Conservation (phyloP, 2,888 invertebrate species). For the Phengaris arion region DNA sequence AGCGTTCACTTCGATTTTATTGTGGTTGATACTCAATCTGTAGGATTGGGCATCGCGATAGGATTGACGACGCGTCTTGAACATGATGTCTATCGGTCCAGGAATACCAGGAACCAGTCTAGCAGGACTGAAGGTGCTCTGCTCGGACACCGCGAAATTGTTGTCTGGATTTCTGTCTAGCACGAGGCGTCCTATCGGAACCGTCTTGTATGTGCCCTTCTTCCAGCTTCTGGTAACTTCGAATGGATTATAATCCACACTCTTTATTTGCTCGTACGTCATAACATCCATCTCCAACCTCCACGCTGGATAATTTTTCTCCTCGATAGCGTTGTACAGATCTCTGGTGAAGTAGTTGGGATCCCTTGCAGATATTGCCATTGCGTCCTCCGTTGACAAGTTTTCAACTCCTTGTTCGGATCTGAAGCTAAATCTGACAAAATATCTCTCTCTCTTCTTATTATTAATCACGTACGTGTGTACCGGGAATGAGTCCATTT, state of each 20-base stretch:
- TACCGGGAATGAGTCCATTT: constrained; percentile 94
- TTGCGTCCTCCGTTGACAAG: constrained; percentile 82
- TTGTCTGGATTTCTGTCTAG: constrained; percentile 56
- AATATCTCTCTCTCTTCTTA: constrained; percentile 82
- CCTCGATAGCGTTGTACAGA: constrained; percentile 91
- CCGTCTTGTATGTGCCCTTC: constrained; percentile 58
- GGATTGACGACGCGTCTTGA: constrained; percentile 50
- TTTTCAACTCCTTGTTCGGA: constrained; percentile 92
- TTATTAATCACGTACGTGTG: constrained; percentile 95
- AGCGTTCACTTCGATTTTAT: constrained; percentile 54
- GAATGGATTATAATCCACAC: constrained; percentile 58
- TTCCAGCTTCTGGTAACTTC: constrained; percentile 56
- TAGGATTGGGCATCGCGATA: constrained; percentile 59
- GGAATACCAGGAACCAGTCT: constrained; percentile 65
- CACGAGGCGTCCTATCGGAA: constrained; percentile 53
- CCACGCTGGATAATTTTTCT: constrained; percentile 72
- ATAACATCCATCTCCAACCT: constrained; percentile 59
- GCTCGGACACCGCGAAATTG: constrained; percentile 52
- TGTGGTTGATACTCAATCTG: constrained; percentile 56
- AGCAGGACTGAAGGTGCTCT: constrained; percentile 54
- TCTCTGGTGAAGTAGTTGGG: constrained; percentile 92
- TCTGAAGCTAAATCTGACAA: constrained; percentile 94
- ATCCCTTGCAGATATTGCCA: constrained; percentile 82
- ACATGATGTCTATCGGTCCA: constrained; percentile 56
- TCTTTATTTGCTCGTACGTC: constrained; percentile 47